A percentile compares a stretch with the other conserved stretches of the same genome.
phyloP scores from a whole-genome alignment of 1,140 invertebrate species.

The Aphaenogaster floridana region DNA sequence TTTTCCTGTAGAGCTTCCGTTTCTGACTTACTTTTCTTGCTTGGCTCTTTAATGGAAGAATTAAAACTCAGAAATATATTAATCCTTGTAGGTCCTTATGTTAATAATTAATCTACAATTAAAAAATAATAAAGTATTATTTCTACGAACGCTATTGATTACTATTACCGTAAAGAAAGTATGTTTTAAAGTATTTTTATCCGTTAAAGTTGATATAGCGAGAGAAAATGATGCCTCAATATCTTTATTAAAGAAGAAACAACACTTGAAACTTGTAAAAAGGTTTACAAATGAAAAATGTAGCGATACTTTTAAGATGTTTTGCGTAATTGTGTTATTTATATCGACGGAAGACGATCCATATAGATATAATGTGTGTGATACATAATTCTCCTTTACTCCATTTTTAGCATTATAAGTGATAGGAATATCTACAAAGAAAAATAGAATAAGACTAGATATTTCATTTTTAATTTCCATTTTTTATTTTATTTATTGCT shows the following conservation, averaged over 20 bases:
- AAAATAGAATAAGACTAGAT: neutral
- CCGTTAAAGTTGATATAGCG: slow-evolving; percentile 47
- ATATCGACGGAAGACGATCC: neutral
- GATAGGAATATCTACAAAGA: neutral
- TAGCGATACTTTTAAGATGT: neutral
- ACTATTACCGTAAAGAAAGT: slow-evolving; percentile 34
- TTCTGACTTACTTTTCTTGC: slow-evolving; percentile 14
- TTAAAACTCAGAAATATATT: neutral
- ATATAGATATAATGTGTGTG: neutral
- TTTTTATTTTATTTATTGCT: slow-evolving; percentile 8
- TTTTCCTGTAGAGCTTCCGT: slow-evolving; percentile 2
- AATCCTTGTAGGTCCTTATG: neutral
- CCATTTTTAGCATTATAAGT: neutral
- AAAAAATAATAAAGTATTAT: slow-evolving; percentile 28
- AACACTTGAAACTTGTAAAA: neutral
- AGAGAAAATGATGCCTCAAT: slow-evolving; percentile 16
- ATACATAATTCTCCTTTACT: neutral
- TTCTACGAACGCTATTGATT: slow-evolving; percentile 46
- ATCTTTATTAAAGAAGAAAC: slow-evolving; percentile 36
- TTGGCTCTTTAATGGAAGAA: neutral
- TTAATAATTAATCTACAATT: neutral
- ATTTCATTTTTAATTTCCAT: slow-evolving; percentile 16
- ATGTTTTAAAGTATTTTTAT: slow-evolving; percentile 55
- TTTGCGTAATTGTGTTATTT: neutral
- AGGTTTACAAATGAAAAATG: slow-evolving; percentile 7